phyloP scores from a whole-genome alignment of 2,113 vertebrate species.

The Archocentrus centrarchus region DNA sequence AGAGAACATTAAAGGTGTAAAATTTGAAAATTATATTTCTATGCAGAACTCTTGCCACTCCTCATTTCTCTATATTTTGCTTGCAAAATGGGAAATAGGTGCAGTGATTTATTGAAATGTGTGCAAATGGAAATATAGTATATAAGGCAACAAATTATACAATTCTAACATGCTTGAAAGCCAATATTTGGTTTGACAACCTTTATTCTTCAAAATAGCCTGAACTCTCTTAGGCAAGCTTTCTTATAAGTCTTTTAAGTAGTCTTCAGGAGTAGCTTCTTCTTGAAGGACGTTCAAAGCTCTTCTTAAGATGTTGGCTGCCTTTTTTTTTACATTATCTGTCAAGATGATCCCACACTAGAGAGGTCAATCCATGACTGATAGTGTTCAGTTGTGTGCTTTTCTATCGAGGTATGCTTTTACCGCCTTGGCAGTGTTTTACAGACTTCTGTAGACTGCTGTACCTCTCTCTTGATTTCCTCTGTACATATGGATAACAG shows the following conservation, averaged over 20 bases:
- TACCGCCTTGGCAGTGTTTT: not conserved
- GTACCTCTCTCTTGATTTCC: not conserved
- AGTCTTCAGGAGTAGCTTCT: not conserved
- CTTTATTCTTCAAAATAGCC: not conserved
- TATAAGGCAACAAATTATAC: not conserved
- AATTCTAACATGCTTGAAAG: not conserved
- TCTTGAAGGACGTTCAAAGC: not conserved
- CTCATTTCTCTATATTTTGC: not conserved
- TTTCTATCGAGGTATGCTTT: not conserved
- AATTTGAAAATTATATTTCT: not conserved
- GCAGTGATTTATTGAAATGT: not conserved
- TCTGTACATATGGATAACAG: not conserved
- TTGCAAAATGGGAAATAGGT: not conserved
- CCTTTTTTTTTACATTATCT: not conserved
- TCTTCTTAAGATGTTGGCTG: not conserved
- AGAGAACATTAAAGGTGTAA: not conserved
- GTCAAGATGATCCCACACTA: not conserved
- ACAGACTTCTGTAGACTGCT: not conserved
- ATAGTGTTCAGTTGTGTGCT: not conserved
- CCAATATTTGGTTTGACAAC: not conserved
- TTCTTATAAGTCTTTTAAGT: not conserved
- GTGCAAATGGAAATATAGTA: not conserved
- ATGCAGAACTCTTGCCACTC: not conserved
- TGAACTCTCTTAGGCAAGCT: not conserved
- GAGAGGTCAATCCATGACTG: not conserved